These are phyloP conservation scores for Cochlearius cochlearius DNA, from an alignment of 2,113 vertebrate genomes.

Conservation along the genomic window DNA sequence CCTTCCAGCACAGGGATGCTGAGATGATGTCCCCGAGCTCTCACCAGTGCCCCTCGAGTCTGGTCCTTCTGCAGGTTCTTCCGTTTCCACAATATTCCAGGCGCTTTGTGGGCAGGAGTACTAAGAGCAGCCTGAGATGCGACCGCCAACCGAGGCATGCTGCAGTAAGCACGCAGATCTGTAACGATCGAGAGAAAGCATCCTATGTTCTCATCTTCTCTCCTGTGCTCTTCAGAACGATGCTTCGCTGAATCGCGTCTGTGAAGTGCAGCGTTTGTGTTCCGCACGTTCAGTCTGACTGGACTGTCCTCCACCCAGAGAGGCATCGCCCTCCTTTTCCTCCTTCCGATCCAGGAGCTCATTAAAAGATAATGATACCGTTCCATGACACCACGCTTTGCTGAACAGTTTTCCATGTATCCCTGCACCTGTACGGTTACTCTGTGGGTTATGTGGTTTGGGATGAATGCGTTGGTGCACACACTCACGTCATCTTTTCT, in stretches of 20 bases:
- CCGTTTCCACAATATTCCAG: background rate
- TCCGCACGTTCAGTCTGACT: background rate
- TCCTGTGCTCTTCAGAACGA: background rate
- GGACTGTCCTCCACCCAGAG: background rate
- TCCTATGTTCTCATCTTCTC: background rate
- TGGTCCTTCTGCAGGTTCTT: background rate
- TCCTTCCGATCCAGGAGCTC: background rate
- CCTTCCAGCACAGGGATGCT: background rate
- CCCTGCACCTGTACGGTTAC: background rate
- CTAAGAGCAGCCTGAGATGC: background rate
- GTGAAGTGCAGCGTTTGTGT: background rate
- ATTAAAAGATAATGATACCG: background rate
- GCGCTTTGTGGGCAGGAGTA: background rate
- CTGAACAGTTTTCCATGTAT: background rate
- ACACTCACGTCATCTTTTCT: background rate
- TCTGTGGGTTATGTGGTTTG: background rate
- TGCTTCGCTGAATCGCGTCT: background rate
- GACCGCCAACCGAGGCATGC: background rate
- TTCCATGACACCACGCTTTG: background rate
- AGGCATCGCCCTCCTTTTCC: background rate
- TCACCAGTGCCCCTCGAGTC: background rate
- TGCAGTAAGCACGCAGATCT: background rate
- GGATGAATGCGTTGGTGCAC: background rate
- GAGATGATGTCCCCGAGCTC: background rate
- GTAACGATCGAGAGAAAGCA: background rate